Percentiles rank a stretch among this genome's conserved stretches.
These are phyloP conservation scores for Watsonalla cultraria DNA, from an alignment of 2,888 invertebrate species.

Conservation along the genomic window DNA sequence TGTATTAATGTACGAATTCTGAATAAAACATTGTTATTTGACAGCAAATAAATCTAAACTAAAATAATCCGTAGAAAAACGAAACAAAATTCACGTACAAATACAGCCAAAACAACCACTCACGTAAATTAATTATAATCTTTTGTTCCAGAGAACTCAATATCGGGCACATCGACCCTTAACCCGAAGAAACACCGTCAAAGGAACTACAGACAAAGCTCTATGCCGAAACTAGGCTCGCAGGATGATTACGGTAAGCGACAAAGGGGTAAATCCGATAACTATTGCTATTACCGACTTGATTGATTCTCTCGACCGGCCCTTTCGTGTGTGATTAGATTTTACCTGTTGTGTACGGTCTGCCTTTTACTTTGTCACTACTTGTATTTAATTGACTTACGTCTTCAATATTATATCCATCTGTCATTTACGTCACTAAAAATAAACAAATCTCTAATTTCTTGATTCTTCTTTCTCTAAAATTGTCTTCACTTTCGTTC, in stretches of 20 bases:
- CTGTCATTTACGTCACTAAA: no score
- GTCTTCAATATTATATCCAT: no score
- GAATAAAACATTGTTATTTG: no score
- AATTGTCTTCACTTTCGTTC: no score
- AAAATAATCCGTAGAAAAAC: neutral
- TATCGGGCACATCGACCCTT: slow-evolving; percentile 70
- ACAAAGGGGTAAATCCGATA: slow-evolving; percentile 15
- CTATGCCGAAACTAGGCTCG: slow-evolving; percentile 72
- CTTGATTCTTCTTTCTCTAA: no score
- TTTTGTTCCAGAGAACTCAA: slow-evolving; percentile 65
- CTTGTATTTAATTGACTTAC: no score
- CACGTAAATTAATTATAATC: slow-evolving; percentile 6
- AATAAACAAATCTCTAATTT: no score
- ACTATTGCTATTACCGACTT: slow-evolving; percentile 9
- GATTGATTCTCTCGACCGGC: slow-evolving; percentile 3
- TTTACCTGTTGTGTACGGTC: neutral
- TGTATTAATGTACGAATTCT: no score
- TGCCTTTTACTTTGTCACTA: no score
- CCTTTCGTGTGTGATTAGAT: neutral
- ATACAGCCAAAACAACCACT: neutral
- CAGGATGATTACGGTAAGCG: slow-evolving; percentile 69
- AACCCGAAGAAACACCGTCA: slow-evolving; percentile 68
- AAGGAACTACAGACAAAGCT: slow-evolving; percentile 72
- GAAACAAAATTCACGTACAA: neutral
- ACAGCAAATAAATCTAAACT: no score